These are phyloP conservation scores for Megalurothrips usitatus DNA, from an alignment of 2,888 invertebrate genomes.

Conservation along the genomic window DNA sequence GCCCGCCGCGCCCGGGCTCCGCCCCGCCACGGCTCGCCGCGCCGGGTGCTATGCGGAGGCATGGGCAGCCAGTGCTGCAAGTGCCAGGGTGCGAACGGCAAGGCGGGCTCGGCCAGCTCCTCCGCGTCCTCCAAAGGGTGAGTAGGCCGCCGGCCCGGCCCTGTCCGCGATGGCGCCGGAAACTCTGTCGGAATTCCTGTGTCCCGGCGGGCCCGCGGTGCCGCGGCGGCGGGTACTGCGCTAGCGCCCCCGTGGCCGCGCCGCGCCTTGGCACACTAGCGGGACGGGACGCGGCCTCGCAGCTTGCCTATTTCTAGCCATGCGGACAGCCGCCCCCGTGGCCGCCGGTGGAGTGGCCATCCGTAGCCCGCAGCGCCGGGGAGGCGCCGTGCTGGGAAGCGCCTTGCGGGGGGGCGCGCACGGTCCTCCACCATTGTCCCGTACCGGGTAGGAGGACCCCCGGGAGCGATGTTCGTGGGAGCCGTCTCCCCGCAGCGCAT, in stretches of 20 bases:
- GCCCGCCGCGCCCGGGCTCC: background rate
- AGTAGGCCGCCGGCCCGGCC: conserved; percentile 41
- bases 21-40: background rate
- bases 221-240: too few species aligned
- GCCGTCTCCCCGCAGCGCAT: too few species aligned
- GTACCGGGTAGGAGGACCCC: too few species aligned
- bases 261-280: background rate
- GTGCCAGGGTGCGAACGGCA: conserved; percentile 50
- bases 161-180: too few species aligned
- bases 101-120: conserved; percentile 44
- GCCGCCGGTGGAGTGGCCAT: background rate
- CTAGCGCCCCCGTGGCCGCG: background rate
- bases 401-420: too few species aligned
- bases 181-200: too few species aligned
- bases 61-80: conserved; percentile 61
- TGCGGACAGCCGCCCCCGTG: background rate
- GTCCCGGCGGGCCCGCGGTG: too few species aligned
- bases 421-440: too few species aligned
- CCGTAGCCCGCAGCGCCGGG: background rate
- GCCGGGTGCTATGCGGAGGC: conserved; percentile 29
- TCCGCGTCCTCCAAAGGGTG: conserved; percentile 46
- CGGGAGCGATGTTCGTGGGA: too few species aligned
- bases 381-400: background rate
- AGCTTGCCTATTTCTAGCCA: conserved; percentile 6
- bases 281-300: background rate